Evolutionary conservation across 2,888 invertebrate genomes (phyloP), one percentile per base, ranked within the genome.

Genomic region (Machimus atricapillus): DNA sequence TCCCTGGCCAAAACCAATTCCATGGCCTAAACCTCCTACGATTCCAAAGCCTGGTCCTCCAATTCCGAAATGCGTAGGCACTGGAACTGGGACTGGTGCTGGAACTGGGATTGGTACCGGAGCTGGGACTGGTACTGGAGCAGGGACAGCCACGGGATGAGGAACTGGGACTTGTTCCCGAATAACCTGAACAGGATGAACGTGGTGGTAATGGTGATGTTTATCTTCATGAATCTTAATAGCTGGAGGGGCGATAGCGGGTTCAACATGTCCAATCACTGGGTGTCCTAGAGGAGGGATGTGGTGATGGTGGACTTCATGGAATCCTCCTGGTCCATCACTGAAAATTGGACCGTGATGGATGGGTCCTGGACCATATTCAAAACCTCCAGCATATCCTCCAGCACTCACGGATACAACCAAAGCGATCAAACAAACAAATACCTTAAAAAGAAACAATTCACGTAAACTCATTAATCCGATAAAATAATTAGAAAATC

Each of bases 171-270:
- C 76, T 16, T 31, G 12, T 37, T 37, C 14, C 31, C 52, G 52
- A 9, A 81, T 56, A n/a, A 81, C 7, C 52, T 81, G 81, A 27
- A 81, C 81, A 16, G 81, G 81, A 81, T 81, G 81, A 52, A 81
- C 81, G 43, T 81, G 81, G 16, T 81, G 81, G 19, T 52, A 52
- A 16, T 81, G 81, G 7, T 46, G 27, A 16, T 81, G 81, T n/a
- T 46, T 46, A 19, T 81, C 81, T n/a, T 81, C 81, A 56, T 81
- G 81, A 8, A 81, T 81, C 16, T 56, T 81, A 31, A 81, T 52
- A 7, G 81, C 56, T 19, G 81, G 76, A 12, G 27, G 16, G 14
- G 5, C 14, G 66, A 34, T 83, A 23, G 40, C 9, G n/a, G 58
- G 66, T 14, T 27, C 66, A 23, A 66, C 3, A 19, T 66, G 66